These are phyloP conservation scores for Trichacis sp. DNA, from an alignment of 2,888 invertebrate genomes.

Conservation along the genomic window DNA sequence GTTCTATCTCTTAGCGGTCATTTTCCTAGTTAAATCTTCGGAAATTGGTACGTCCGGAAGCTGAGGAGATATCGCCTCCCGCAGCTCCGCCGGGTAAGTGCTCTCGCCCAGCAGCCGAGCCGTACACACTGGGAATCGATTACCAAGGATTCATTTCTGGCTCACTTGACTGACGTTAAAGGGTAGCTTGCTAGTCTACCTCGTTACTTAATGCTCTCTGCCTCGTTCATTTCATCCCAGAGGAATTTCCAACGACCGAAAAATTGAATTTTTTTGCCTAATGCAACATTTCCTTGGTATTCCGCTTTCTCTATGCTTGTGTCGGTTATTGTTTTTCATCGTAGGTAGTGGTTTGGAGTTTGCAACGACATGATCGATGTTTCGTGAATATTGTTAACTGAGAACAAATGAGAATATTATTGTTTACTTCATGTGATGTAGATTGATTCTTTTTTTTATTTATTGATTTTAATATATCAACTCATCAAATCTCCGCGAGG, in stretches of 20 bases:
- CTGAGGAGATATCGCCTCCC: slow-evolving; percentile 24
- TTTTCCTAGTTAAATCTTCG: slow-evolving; percentile 38
- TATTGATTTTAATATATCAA: too few relatives aligned
- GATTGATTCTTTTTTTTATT: too few relatives aligned
- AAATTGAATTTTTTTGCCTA: slow-evolving; percentile 4
- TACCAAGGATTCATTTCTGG: slow-evolving; percentile 28
- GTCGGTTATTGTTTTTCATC: slow-evolving; percentile 15
- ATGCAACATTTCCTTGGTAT: not conserved
- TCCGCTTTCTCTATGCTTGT: not conserved
- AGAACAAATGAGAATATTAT: too few relatives aligned
- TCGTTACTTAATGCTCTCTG: slow-evolving; percentile 1
- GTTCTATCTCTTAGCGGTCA: slow-evolving; percentile 31
- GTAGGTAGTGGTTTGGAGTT: slow-evolving; percentile 62
- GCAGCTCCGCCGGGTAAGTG: not conserved
- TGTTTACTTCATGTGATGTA: too few relatives aligned
- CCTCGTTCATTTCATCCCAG: not conserved
- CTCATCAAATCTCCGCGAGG: too few relatives aligned
- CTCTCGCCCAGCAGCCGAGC: slow-evolving; percentile 5
- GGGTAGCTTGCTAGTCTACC: slow-evolving; percentile 15
- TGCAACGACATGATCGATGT: too few relatives aligned
- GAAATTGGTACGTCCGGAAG: slow-evolving; percentile 35
- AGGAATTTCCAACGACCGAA: slow-evolving; percentile 5
- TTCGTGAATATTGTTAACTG: too few relatives aligned
- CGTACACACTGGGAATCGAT: slow-evolving; percentile 33
- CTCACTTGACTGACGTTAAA: slow-evolving; percentile 31